Evolutionary conservation across 2,888 invertebrate genomes (phyloP).

Genomic region (Cataglyphis albicans): DNA sequence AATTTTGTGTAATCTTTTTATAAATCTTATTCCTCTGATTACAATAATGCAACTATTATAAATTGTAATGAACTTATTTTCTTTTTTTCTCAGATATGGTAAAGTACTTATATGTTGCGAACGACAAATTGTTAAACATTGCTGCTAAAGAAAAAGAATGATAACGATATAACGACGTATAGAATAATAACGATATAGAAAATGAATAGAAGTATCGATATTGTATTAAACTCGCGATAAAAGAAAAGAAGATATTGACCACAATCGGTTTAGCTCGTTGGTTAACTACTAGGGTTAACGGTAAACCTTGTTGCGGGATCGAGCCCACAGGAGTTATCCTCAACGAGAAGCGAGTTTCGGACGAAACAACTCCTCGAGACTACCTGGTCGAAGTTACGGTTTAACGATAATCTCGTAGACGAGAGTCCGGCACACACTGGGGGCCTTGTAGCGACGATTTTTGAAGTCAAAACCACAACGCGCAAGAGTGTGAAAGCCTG

Average conservation of each 20-base stretch:
- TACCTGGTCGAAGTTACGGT: conserved; percentile 54
- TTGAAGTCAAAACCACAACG: conserved; percentile 48
- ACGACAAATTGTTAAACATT: neutral
- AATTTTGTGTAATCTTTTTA: neutral
- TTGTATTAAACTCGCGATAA: neutral
- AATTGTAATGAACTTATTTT: neutral
- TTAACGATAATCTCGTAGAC: conserved; percentile 69
- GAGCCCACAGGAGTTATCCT: conserved; percentile 61
- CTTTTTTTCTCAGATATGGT: neutral
- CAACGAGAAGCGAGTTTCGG: conserved; percentile 52
- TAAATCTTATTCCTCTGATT: neutral
- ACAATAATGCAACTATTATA: neutral
- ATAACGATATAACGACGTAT: neutral
- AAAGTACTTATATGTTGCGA: neutral
- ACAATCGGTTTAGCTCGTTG: conserved; percentile 71
- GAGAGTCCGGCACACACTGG: conserved; percentile 56
- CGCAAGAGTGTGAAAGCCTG: neutral
- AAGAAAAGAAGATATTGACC: conserved; percentile 67
- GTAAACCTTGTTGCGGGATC: conserved; percentile 74
- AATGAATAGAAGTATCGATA: neutral
- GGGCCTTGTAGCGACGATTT: conserved; percentile 36
- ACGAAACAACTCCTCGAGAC: conserved; percentile 43
- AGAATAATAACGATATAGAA: neutral
- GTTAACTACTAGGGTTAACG: conserved; percentile 79
- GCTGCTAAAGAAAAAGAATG: neutral